Evolutionary conservation across 2,888 invertebrate species (phyloP).

Genomic region (Gryllus longicercus): DNA sequence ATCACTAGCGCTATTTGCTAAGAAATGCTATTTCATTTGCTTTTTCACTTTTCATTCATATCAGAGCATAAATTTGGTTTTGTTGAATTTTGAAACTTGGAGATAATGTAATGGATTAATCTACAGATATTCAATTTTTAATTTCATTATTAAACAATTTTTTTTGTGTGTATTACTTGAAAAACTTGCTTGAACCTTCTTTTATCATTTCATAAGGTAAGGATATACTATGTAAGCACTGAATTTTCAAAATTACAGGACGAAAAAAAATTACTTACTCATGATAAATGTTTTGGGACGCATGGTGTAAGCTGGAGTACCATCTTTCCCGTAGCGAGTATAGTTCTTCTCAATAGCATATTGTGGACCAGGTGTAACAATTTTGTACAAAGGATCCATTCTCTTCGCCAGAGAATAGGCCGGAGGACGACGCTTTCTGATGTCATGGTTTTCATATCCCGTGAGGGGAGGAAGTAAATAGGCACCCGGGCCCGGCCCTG

Average conservation of each 20-base stretch:
- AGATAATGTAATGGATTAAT: no score
- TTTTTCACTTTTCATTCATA: no score
- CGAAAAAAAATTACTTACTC: background rate
- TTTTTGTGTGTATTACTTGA: no score
- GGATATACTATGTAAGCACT: no score
- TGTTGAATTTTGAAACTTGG: no score
- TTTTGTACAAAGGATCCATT: background rate
- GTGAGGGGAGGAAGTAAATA: conserved; percentile 61
- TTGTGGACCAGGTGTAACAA: background rate
- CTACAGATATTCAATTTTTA: no score
- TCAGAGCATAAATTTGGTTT: no score
- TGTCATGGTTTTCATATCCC: conserved; percentile 61
- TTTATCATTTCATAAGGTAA: no score
- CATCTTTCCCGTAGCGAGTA: conserved; percentile 18
- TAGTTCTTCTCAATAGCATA: conserved; percentile 11
- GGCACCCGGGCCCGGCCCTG: conserved; percentile 66
- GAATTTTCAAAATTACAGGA: background rate
- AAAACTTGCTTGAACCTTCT: no score
- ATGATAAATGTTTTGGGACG: background rate
- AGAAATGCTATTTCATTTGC: no score
- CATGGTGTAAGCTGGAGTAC: background rate
- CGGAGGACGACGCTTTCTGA: conserved; percentile 60
- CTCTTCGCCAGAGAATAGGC: conserved; percentile 56
- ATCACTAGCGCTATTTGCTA: no score
- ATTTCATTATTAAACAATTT: no score